Evolutionary conservation across 2,113 vertebrate genomes (phyloP), one percentile per base, ranked within the genome.

Genomic region (Oncorhynchus mykiss): DNA sequence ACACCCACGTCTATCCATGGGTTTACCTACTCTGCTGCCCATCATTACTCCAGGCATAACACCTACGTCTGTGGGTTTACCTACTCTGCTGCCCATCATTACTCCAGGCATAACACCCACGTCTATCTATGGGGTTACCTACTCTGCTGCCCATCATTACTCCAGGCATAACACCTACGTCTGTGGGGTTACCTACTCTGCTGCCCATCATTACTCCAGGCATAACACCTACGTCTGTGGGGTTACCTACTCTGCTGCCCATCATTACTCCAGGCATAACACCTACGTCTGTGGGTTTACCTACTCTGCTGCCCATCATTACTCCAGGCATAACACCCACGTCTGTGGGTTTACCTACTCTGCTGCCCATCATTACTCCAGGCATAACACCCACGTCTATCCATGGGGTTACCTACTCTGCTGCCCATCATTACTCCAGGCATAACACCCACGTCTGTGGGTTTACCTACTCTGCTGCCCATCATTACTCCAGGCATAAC

Each of bases 161-260:
- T 24, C 22, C 90, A 88, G 83, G 67, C 79, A 78, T 45, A 73
- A 84, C 87, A 72, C 85, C 88, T 88, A 89, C 87, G 80, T 81
- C 31, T 78, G 76, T 39, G 20, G 64, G 9, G 60, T 82, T 81
- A 80, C 76, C 82, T 71, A 66, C 76, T 83, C 81, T 84, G 13
- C 22, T 14, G 22, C 25, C 11, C 8, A 25, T 45, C 39, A 45
- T 83, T 87, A 85, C 91, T 88, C 59, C 68, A n/a, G n/a, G n/a
- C n/a, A n/a, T n/a, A n/a, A n/a, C n/a, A n/a, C n/a, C n/a, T n/a
- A n/a, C n/a, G n/a, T n/a, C n/a, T n/a, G n/a, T n/a, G n/a, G n/a
- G n/a, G n/a, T n/a, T n/a, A n/a, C 76, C 82, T 71, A 66, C 76
- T 83, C 81, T 84, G 13, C 22, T 14, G 22, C 25, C 11, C 8